A percentile compares a stretch with the other conserved stretches of the same genome.
These are phyloP conservation scores for Vandiemenella viatica DNA, from an alignment of 2,888 invertebrate species.

Conservation along the genomic window DNA sequence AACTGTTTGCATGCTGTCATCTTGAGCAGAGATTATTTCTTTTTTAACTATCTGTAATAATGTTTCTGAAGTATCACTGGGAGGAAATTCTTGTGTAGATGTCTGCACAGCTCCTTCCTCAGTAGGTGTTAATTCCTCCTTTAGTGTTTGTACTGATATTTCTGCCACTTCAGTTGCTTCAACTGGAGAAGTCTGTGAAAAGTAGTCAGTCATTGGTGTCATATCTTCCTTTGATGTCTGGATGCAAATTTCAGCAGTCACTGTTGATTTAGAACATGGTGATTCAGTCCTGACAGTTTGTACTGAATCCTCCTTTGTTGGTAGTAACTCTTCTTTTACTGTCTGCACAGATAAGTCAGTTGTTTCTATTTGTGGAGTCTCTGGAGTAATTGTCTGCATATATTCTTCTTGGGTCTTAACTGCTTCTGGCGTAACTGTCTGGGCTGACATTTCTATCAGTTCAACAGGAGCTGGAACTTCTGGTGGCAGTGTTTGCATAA, in stretches of 20 bases:
- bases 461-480: not conserved
- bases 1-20: constrained; percentile 28
- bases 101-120: constrained; percentile 3
- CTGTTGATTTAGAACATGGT: too few relatives aligned
- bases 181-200: constrained; percentile 15
- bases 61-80: constrained; percentile 23
- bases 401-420: constrained; percentile 24
- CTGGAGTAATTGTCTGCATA: constrained; percentile 31
- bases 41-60: not conserved
- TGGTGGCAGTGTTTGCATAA: constrained; percentile 11
- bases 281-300: constrained; percentile 35
- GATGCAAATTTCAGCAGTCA: constrained; percentile 14
- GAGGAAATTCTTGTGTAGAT: constrained; percentile 4
- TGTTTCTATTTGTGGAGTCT: constrained; percentile 12
- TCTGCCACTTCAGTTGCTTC: constrained; percentile 6
- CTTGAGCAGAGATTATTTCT: not conserved
- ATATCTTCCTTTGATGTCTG: constrained; percentile 6
- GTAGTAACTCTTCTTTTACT: constrained; percentile 24
- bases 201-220: not conserved
- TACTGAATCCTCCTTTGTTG: constrained; percentile 25
- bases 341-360: constrained; percentile 33
- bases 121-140: constrained; percentile 4
- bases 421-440: constrained; percentile 28
- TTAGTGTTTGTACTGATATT: constrained; percentile 4
- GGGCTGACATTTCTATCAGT: constrained; percentile 28